Evolutionary conservation across 2,888 invertebrate genomes (phyloP).

Genomic region (Eretmocerus hayati): DNA sequence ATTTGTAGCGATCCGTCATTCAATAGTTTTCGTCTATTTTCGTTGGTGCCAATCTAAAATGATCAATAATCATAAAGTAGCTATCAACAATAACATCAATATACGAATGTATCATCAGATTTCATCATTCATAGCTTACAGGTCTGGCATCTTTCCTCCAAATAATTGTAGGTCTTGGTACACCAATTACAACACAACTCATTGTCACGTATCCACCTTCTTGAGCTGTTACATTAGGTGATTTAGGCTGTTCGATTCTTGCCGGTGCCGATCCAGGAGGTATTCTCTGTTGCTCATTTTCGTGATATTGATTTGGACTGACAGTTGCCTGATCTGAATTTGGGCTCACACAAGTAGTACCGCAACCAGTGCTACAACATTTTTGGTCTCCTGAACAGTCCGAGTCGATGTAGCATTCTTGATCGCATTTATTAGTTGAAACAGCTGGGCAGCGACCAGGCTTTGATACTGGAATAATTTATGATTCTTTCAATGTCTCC

Average conservation of each 20-base stretch:
- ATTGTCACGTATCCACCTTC: constrained; percentile 71
- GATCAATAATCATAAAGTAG: neutral
- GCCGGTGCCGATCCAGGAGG: constrained; percentile 44
- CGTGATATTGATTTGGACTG: constrained; percentile 31
- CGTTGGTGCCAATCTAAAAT: constrained; percentile 63
- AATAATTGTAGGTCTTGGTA: constrained; percentile 68
- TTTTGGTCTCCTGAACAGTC: constrained; percentile 73
- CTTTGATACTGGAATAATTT: constrained; percentile 54
- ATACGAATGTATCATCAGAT: no score
- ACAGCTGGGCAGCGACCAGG: constrained; percentile 60
- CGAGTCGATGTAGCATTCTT: constrained; percentile 72
- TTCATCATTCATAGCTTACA: constrained; percentile 57
- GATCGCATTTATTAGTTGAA: constrained; percentile 53
- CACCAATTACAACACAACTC: constrained; percentile 68
- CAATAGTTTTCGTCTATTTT: constrained; percentile 64
- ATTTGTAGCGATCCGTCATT: constrained; percentile 76
- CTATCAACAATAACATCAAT: no score
- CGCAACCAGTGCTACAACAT: constrained; percentile 77
- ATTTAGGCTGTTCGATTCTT: constrained; percentile 42
- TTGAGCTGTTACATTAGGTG: constrained; percentile 58
- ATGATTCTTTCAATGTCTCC: neutral
- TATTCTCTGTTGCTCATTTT: constrained; percentile 31
- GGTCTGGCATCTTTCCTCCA: constrained; percentile 69
- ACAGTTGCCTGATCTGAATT: constrained; percentile 45
- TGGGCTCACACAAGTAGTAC: constrained; percentile 61